Percentiles rank a stretch among this genome's conserved stretches.
These are phyloP conservation scores for Oscheius onirici DNA, from an alignment of 2,888 invertebrate species.

Conservation along the genomic window DNA sequence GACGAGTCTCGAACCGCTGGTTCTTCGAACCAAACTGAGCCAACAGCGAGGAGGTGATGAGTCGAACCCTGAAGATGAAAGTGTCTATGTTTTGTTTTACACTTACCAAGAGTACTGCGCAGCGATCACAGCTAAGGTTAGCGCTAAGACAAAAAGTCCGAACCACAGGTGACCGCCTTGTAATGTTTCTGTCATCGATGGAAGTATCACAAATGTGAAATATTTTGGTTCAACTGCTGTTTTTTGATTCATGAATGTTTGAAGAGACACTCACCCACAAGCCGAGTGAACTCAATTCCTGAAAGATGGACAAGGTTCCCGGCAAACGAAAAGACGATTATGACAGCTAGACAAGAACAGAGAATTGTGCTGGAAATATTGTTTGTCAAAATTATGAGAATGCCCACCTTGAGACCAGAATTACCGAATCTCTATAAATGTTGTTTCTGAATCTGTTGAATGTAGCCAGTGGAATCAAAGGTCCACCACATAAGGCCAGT, in stretches of 20 bases:
- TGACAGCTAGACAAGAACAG: slow-evolving; percentile 65
- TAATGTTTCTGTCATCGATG: slow-evolving; percentile 67
- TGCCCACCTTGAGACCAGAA: slow-evolving; percentile 62
- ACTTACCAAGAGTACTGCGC: slow-evolving; percentile 56
- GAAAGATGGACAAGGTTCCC: slow-evolving; percentile 63
- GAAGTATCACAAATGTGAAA: slow-evolving; percentile 67
- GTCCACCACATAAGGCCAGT: slow-evolving; percentile 72
- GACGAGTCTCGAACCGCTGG: slow-evolving; percentile 60
- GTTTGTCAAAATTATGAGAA: too few species aligned
- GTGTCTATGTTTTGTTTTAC: neutral
- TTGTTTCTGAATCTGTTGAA: slow-evolving; percentile 68
- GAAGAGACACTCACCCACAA: slow-evolving; percentile 41
- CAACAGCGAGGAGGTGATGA: slow-evolving; percentile 68
- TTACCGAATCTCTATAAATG: slow-evolving; percentile 66
- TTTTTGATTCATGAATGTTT: neutral
- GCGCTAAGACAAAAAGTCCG: slow-evolving; percentile 64
- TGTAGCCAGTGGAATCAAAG: slow-evolving; percentile 67
- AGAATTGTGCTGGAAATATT: slow-evolving; percentile 55
- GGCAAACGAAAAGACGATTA: slow-evolving; percentile 69
- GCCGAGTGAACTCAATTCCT: slow-evolving; percentile 54
- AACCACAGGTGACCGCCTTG: slow-evolving; percentile 67
- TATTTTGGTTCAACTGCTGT: neutral
- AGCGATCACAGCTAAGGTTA: slow-evolving; percentile 61
- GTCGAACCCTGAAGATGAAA: slow-evolving; percentile 60
- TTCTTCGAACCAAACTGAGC: slow-evolving; percentile 62